These are phyloP conservation scores for Bombus balteatus DNA, from an alignment of 1,140 invertebrate species.

Conservation along the genomic window DNA sequence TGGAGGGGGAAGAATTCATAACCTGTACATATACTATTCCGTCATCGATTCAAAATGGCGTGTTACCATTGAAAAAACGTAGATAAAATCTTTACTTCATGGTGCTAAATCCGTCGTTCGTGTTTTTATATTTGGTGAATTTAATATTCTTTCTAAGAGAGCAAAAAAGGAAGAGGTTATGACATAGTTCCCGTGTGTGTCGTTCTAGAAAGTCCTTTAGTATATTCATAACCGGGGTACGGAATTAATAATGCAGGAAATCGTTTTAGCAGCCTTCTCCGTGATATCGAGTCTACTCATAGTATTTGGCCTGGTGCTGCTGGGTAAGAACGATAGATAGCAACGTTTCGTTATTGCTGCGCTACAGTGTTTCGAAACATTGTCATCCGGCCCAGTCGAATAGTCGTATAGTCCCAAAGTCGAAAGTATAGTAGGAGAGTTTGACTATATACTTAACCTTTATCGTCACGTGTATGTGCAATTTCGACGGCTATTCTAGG, in stretches of 20 bases:
- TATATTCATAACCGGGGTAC: conserved; percentile 28
- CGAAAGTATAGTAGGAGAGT: conserved; percentile 23
- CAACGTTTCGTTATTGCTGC: conserved; percentile 23
- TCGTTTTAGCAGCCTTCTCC: conserved; percentile 80
- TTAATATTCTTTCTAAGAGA: not conserved
- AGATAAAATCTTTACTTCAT: not conserved
- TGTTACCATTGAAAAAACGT: conserved; percentile 20
- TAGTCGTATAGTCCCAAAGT: conserved; percentile 31
- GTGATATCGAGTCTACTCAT: conserved; percentile 81
- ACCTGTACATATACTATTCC: conserved; percentile 39
- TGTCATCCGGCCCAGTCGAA: conserved; percentile 19
- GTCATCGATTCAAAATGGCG: conserved; percentile 63
- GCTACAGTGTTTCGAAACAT: conserved; percentile 20
- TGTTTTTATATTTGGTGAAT: conserved; percentile 27
- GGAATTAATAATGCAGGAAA: conserved; percentile 80
- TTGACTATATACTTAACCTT: conserved; percentile 49
- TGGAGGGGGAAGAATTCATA: conserved; percentile 36
- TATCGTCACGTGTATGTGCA: conserved; percentile 38
- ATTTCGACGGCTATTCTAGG: not conserved
- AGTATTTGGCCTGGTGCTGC: conserved; percentile 81
- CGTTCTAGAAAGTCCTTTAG: conserved; percentile 29
- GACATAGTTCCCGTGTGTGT: conserved; percentile 20
- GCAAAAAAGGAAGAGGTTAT: conserved; percentile 44
- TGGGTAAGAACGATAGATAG: conserved; percentile 78
- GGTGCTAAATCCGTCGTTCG: conserved; percentile 24